Evolutionary conservation across 2,888 invertebrate genomes (phyloP).

Genomic region (Megalurothrips usitatus): DNA sequence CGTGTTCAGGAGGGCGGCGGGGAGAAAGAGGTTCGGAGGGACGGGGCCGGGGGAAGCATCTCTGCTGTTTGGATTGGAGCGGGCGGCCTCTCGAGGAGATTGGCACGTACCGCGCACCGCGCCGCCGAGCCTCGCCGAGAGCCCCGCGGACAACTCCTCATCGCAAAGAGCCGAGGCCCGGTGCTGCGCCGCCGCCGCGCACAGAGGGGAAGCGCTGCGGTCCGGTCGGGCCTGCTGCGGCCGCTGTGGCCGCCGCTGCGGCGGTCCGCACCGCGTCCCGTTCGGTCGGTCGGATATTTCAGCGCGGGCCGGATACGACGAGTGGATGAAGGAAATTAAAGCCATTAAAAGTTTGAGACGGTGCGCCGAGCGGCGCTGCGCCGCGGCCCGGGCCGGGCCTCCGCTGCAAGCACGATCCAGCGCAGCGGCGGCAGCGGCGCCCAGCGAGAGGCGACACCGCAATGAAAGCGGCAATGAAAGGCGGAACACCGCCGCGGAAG

Average conservation of each 20-base stretch:
- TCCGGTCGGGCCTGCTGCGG: not conserved
- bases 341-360: not conserved
- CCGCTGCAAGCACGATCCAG: too few species aligned
- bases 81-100: not conserved
- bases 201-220: too few species aligned
- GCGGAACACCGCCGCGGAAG: too few species aligned
- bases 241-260: too few species aligned
- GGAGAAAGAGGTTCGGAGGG: not conserved
- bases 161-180: too few species aligned
- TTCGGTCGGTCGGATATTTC: not conserved
- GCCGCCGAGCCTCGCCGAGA: too few species aligned
- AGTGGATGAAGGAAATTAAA: slow-evolving; percentile 13
- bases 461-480: not conserved
- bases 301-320: not conserved
- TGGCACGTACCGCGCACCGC: not conserved
- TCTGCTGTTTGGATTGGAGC: not conserved
- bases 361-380: not conserved
- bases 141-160: too few species aligned
- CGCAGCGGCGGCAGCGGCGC: too few species aligned
- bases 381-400: too few species aligned
- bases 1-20: not conserved
- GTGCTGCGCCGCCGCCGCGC: not conserved
- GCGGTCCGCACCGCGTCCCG: not conserved
- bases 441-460: not conserved
- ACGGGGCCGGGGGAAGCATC: not conserved